Base-by-base conservation (phyloP, 1,140 invertebrate species). In the Drosophila carrolli region DNA sequence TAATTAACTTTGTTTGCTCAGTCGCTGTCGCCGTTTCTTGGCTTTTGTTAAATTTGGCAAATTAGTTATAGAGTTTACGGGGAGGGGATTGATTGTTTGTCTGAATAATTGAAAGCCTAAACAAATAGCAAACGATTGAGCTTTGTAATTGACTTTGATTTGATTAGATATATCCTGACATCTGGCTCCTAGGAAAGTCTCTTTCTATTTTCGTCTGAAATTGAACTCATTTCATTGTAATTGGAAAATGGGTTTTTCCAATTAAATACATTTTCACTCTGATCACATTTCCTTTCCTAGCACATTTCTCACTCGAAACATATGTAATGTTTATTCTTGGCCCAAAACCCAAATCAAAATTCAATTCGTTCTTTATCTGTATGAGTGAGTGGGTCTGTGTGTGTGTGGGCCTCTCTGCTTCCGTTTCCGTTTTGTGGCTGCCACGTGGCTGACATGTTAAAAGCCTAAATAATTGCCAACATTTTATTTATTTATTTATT, bases 391-490 rank as follows among this genome's bases (percentile, higher is more conserved):
- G 4, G 19, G 8, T 50, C 5, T 51, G 8, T 60, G 35, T 56
- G 41, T 56, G 38, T 47, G 41, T 32, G 38, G 37, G 56, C 38
- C 10, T 57, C 2, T 60, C 48, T 78, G 73, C 56, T 83, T 76
- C 78, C 73, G 78, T 76, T 82, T 82, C 79, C 79, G 79, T 82
- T 82, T 83, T 70, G 75, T 63, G 70, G 61, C 71, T 67, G 79
- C 67, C 79, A 82, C 79, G 79, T 82, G 79, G 79, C 79, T 82
- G 79, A 82, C 79, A 82, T 82, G 74, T 78, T 82, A 82, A 82
- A 82, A 82, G 79, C 79, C 74, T 74, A 78, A 82, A 82, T 82
- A 82, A 82, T 82, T 82, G 79, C 79, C 74, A 48, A 54, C 43
- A 74, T 82, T 81, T 81, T 81, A 81, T 81, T 81, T 57, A 62